These are phyloP conservation scores for Plectrocnemia conspersa DNA, from an alignment of 1,140 invertebrate genomes.

Conservation along the genomic window DNA sequence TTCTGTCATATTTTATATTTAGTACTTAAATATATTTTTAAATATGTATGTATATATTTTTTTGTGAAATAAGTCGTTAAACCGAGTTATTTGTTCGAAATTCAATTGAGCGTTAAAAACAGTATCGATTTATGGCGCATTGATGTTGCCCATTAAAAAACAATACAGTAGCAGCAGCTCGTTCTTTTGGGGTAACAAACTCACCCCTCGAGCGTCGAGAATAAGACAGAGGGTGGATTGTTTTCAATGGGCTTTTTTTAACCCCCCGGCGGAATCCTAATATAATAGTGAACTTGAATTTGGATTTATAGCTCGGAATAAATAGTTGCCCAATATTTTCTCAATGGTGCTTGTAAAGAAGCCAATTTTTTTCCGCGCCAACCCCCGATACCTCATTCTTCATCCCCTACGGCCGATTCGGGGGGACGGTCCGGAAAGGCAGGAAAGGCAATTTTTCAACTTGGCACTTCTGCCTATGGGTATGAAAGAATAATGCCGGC, in stretches of 20 bases:
- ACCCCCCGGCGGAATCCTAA: constrained; percentile 20
- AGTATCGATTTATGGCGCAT: constrained; percentile 22
- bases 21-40: background rate
- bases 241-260: constrained; percentile 17
- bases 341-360: constrained; percentile 34
- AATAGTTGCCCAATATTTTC: constrained; percentile 35
- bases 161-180: constrained; percentile 7
- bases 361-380: constrained; percentile 23
- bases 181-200: background rate
- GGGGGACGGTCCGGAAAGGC: constrained; percentile 2
- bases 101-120: background rate
- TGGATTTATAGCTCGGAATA: constrained; percentile 35
- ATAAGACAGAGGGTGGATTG: constrained; percentile 14
- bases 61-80: background rate
- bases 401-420: background rate
- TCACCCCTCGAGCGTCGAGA: background rate
- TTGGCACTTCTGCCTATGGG: constrained; percentile 10
- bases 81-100: too few species aligned
- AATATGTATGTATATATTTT: background rate
- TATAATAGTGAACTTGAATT: constrained; percentile 34
- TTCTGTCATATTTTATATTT: too few species aligned
- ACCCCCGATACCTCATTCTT: too few species aligned
- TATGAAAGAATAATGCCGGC: too few species aligned
- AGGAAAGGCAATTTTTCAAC: constrained; percentile 28
- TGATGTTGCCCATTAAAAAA: constrained; percentile 20